Evolutionary conservation across 2,888 invertebrate species (phyloP).

Genomic region (Acrobasis consociella): DNA sequence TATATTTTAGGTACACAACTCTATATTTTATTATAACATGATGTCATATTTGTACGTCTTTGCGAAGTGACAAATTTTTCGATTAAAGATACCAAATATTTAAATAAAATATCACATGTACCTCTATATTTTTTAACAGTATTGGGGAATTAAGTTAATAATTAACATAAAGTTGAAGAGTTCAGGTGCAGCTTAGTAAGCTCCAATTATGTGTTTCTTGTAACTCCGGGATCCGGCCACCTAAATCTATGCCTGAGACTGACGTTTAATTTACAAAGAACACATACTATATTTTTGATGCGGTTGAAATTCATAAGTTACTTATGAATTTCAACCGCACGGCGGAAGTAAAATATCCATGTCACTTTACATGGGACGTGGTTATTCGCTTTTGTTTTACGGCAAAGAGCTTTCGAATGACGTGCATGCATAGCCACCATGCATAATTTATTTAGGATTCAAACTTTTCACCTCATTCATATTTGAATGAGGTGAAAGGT

Average conservation of each 20-base stretch:
- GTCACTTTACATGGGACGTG: neutral
- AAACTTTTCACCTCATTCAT: neutral
- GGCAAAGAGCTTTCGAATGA: conserved; percentile 5
- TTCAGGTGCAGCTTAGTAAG: too few species aligned
- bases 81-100: neutral
- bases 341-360: neutral
- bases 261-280: too few species aligned
- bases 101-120: too few species aligned
- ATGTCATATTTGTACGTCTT: conserved; percentile 3
- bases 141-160: too few species aligned
- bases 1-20: neutral
- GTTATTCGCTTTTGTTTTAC: neutral
- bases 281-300: too few species aligned
- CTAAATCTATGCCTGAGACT: too few species aligned
- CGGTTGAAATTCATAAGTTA: too few species aligned
- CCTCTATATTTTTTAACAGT: too few species aligned
- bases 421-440: conserved; percentile 2
- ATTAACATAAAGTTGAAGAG: too few species aligned
- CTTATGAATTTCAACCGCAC: too few species aligned
- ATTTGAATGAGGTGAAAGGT: conserved; percentile 1
- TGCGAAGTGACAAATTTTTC: neutral
- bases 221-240: too few species aligned
- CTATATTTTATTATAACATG: neutral
- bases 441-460: conserved; percentile 3
- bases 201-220: too few species aligned